Evolutionary conservation across 2,888 invertebrate genomes (phyloP).

Genomic region (Prionchulus punctatus): DNA sequence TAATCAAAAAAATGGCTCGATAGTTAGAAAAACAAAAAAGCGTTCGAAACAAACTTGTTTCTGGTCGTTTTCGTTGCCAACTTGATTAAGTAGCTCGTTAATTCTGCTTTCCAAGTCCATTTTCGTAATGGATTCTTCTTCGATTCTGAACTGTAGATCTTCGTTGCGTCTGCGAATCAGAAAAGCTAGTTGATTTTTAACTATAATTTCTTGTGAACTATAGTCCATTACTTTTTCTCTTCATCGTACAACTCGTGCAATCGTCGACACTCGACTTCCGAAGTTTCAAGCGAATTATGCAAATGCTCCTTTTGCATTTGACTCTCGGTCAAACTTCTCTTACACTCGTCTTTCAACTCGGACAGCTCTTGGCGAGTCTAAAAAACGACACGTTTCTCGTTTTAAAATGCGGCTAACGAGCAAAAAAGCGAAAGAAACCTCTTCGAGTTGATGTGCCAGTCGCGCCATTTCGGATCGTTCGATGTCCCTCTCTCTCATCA

Average conservation of each 20-base stretch:
- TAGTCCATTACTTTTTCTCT: constrained; percentile 33
- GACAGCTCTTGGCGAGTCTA: constrained; percentile 32
- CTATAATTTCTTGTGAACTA: too few species aligned
- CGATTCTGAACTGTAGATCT: constrained; percentile 37
- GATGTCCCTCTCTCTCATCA: constrained; percentile 73
- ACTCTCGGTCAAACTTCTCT: constrained; percentile 39
- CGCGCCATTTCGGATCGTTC: constrained; percentile 74
- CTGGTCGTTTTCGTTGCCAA: too few species aligned
- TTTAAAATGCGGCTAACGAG: too few species aligned
- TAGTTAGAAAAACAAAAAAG: too few species aligned
- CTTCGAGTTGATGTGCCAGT: constrained; percentile 60
- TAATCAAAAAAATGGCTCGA: too few species aligned
- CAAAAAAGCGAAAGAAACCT: constrained; percentile 39
- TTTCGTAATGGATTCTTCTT: constrained; percentile 74
- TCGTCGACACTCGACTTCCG: constrained; percentile 31
- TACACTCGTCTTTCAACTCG: constrained; percentile 25
- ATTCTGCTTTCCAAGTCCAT: constrained; percentile 73
- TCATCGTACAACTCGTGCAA: constrained; percentile 33
- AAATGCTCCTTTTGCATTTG: constrained; percentile 43
- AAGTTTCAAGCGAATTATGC: constrained; percentile 29
- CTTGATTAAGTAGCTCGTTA: too few species aligned
- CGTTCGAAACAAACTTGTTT: too few species aligned
- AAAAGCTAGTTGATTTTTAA: too few species aligned
- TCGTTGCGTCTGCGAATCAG: too few species aligned
- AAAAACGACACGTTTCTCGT: too few species aligned